phyloP scores from a whole-genome alignment of 2,888 invertebrate genomes.

The Harpagoxenus sublaevis region DNA sequence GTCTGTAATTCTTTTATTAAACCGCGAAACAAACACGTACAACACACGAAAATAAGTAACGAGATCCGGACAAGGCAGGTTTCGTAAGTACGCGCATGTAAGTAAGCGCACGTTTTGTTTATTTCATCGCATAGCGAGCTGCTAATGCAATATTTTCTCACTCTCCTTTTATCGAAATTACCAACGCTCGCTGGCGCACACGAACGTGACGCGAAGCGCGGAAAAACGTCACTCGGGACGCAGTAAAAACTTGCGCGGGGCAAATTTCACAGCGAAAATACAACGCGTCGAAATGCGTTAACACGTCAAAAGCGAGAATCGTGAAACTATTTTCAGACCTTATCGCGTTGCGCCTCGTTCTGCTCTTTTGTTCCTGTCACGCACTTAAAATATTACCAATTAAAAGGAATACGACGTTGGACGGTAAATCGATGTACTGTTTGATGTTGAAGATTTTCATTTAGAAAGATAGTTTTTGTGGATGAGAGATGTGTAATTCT shows the following conservation, averaged over 20 bases:
- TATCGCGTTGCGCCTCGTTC: constrained; percentile 20
- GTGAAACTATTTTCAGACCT: constrained; percentile 47
- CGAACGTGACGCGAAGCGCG: constrained; percentile 35
- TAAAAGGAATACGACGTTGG: not conserved
- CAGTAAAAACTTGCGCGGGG: constrained; percentile 48
- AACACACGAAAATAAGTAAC: constrained; percentile 1
- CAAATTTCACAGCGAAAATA: constrained; percentile 50
- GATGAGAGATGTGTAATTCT: constrained; percentile 58
- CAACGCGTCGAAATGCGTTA: constrained; percentile 50
- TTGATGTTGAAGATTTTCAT: constrained; percentile 11
- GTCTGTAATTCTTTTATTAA: constrained; percentile 22
- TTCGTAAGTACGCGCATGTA: constrained; percentile 9
- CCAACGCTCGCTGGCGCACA: constrained; percentile 19
- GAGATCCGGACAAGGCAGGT: not conserved
- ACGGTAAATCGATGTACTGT: not conserved
- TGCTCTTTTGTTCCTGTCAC: constrained; percentile 30
- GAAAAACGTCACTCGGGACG: constrained; percentile 42
- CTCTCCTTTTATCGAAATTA: constrained; percentile 55
- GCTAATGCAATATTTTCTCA: constrained; percentile 53
- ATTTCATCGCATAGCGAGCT: constrained; percentile 8
- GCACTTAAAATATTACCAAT: constrained; percentile 14
- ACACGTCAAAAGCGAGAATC: constrained; percentile 46
- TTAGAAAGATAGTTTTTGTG: constrained; percentile 8
- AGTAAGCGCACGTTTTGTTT: constrained; percentile 14
- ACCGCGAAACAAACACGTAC: constrained; percentile 10